phyloP scores from a whole-genome alignment of 2,888 invertebrate species.

The Pristionchus exspectatus region DNA sequence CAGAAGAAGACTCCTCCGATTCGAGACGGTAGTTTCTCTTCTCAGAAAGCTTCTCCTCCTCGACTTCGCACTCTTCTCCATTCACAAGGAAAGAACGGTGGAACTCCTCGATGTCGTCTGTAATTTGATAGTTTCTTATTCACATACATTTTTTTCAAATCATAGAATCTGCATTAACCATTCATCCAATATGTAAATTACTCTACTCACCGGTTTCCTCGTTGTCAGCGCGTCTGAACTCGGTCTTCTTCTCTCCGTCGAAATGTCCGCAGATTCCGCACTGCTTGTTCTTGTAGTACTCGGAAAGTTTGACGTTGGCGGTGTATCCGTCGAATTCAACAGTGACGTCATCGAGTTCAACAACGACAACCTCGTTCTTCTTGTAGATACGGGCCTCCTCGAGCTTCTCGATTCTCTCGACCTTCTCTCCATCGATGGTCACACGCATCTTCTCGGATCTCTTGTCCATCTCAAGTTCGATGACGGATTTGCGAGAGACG shows the following conservation, averaged over 20 bases:
- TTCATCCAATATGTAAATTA: not conserved
- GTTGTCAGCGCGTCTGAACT: conserved; percentile 60
- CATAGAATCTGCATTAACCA: no score
- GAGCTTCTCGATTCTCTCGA: conserved; percentile 3
- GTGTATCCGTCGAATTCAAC: conserved; percentile 51
- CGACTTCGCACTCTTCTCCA: conserved; percentile 55
- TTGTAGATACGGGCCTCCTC: not conserved
- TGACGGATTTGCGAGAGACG: conserved; percentile 53
- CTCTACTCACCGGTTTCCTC: conserved; percentile 53
- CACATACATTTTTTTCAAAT: no score
- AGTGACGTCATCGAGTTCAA: conserved; percentile 58
- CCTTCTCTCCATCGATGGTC: conserved; percentile 58
- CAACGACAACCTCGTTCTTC: conserved; percentile 56
- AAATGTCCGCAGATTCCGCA: conserved; percentile 62
- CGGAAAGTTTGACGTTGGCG: conserved; percentile 44
- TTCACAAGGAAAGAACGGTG: conserved; percentile 56
- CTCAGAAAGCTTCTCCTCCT: conserved; percentile 49
- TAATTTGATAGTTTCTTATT: not conserved
- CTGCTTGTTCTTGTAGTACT: conserved; percentile 52
- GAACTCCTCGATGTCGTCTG: conserved; percentile 54
- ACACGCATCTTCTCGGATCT: conserved; percentile 60
- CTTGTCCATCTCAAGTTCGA: conserved; percentile 39
- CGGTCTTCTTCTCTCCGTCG: conserved; percentile 56
- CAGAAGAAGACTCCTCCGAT: conserved; percentile 26
- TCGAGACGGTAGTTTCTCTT: not conserved